Percentiles rank a stretch among this genome's conserved stretches.
These are phyloP conservation scores for Drosophila paramelanica DNA, from an alignment of 2,888 invertebrate genomes.

Conservation along the genomic window DNA sequence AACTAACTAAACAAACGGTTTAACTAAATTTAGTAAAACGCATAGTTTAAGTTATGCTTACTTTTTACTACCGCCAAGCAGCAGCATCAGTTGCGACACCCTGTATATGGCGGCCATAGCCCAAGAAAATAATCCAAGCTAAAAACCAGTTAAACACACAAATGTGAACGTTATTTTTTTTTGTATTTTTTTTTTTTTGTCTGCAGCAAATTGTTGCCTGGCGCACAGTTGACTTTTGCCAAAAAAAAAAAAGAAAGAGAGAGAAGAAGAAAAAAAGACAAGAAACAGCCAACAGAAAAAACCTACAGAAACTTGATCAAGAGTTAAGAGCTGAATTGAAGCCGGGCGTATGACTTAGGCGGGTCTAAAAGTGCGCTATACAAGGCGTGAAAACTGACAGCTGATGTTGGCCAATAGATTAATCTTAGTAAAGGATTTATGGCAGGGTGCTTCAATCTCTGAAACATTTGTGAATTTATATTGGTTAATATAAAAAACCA, in stretches of 20 bases:
- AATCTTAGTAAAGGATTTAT: slow-evolving; percentile 5
- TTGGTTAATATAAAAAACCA: neutral
- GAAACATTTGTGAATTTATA: neutral
- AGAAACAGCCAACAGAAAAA: slow-evolving; percentile 55
- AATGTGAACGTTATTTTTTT: slow-evolving; percentile 57
- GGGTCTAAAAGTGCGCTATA: slow-evolving; percentile 52
- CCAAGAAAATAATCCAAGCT: slow-evolving; percentile 37
- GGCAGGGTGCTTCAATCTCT: neutral
- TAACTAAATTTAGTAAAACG: neutral
- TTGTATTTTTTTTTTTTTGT: slow-evolving; percentile 43
- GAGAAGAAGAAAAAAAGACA: slow-evolving; percentile 16
- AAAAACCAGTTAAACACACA: slow-evolving; percentile 74
- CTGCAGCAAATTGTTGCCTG: slow-evolving; percentile 65
- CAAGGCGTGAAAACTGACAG: slow-evolving; percentile 33
- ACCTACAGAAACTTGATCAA: slow-evolving; percentile 71
- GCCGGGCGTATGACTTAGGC: slow-evolving; percentile 50
- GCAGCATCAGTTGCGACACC: slow-evolving; percentile 20
- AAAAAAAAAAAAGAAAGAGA: slow-evolving; percentile 54
- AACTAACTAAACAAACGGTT: neutral
- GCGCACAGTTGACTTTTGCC: slow-evolving; percentile 67
- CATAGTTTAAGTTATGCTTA: neutral
- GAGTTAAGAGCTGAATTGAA: slow-evolving; percentile 55
- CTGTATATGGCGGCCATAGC: slow-evolving; percentile 40
- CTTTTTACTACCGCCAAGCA: neutral
- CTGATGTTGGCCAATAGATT: slow-evolving; percentile 27